Base-by-base conservation (phyloP, 2,113 vertebrate species). In the Dicentrarchus labrax region DNA sequence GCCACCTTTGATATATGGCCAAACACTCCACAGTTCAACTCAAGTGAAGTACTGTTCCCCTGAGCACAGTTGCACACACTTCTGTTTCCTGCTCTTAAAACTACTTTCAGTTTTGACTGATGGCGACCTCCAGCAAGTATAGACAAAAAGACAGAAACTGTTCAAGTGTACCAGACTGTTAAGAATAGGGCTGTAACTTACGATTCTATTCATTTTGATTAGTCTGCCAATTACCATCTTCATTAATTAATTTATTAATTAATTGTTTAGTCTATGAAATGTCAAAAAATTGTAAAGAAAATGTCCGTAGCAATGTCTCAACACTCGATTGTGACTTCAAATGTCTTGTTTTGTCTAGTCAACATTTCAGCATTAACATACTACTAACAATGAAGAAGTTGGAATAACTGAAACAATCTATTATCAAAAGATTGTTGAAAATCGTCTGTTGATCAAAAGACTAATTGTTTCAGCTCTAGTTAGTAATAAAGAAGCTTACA, bases 401-500 rank as follows among this genome's bases (percentile, higher is more conserved):
- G 30, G 30, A 30, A 30, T 30, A 30, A 30, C 30, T 30, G 30
- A 30, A 30, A 30, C 2, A 30, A 30, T 3, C 30, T 3, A 30
- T 30, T 3, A 30, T n/a, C 30, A 30, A 30, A 30, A 30, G 30
- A 30, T 30, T 30, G 30, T 30, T 30, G 30, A 2, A 3, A 30
- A 30, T 30, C 30, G 30, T 30, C 30, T 30, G 30, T 30, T 30
- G 30, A 30, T 30, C 30, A 30, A 30, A 2, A 30, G 30, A 30
- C 30, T 17, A 45, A 64, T 4, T 10, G 22, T 13, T 21, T 39
- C 12, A 56, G 47, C 5, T 43, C 5, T 51, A 60, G 16, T 43
- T 21, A 68, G 10, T 2, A 84, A 70, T 17, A 5, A 82, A 22
- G n/a, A 77, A 19, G 48, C 95, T 96, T 91, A 96, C 96, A 92